phyloP scores from a whole-genome alignment of 2,113 vertebrate species.

The Entomyzon cyanotis region DNA sequence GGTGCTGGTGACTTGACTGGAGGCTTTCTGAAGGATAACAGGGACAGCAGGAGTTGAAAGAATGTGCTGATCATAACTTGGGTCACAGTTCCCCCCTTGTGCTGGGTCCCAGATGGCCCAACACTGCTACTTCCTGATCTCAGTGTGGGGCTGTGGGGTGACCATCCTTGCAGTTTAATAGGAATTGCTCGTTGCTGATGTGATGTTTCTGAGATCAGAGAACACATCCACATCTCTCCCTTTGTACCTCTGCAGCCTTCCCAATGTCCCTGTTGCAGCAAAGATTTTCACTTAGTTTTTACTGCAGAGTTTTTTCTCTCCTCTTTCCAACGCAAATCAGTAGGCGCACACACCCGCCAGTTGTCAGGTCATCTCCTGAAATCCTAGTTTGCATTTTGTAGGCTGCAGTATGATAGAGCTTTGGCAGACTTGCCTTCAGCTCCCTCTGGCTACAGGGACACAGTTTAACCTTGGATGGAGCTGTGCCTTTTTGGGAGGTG shows the following conservation, averaged over 20 bases:
- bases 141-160: not conserved
- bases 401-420: not conserved
- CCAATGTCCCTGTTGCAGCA: not conserved
- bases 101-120: not conserved
- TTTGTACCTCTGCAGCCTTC: not conserved
- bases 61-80: not conserved
- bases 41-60: not conserved
- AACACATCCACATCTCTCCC: not conserved
- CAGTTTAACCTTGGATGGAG: not conserved
- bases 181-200: not conserved
- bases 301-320: not conserved
- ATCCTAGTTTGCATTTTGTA: not conserved
- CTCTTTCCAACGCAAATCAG: not conserved
- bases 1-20: not conserved
- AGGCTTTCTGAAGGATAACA: not conserved
- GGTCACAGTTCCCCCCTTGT: not conserved
- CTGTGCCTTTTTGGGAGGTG: not conserved
- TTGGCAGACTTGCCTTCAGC: not conserved
- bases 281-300: not conserved
- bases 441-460: not conserved
- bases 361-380: not conserved
- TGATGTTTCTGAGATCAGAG: not conserved
- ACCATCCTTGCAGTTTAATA: not conserved
- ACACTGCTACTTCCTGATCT: not conserved
- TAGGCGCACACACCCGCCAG: not conserved